These are phyloP conservation scores for Rhagonycha fulva DNA, from an alignment of 2,888 invertebrate species.

Conservation along the genomic window DNA sequence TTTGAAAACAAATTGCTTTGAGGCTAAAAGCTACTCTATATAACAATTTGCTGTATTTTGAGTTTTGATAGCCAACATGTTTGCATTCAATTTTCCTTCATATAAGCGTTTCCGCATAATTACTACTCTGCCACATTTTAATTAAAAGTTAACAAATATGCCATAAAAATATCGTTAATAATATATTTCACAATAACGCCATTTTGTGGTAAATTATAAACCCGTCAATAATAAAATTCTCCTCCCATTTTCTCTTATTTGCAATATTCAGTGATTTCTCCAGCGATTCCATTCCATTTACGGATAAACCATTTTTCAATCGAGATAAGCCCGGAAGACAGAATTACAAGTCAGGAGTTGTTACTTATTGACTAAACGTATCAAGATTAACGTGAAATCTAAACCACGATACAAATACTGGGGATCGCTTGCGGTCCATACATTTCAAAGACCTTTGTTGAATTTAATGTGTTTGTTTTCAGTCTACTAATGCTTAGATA, in stretches of 20 bases:
- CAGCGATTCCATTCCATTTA: too few relatives aligned
- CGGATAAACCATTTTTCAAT: too few relatives aligned
- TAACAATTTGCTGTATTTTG: conserved; percentile 20
- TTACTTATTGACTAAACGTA: too few relatives aligned
- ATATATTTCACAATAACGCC: background rate
- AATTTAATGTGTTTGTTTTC: too few relatives aligned
- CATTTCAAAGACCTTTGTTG: too few relatives aligned
- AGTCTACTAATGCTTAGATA: too few relatives aligned
- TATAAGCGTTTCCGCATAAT: conserved; percentile 15
- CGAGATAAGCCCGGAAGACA: too few relatives aligned
- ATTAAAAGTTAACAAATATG: conserved; percentile 5
- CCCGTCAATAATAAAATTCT: background rate
- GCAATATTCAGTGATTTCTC: too few relatives aligned
- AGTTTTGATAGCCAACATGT: conserved; percentile 26
- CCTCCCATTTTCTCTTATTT: background rate
- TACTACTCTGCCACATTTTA: background rate
- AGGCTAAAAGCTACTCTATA: conserved; percentile 14
- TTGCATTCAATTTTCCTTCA: conserved; percentile 24
- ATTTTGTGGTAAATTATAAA: background rate
- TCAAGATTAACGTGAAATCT: too few relatives aligned
- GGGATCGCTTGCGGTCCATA: too few relatives aligned
- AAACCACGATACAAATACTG: too few relatives aligned
- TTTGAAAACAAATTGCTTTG: conserved; percentile 20
- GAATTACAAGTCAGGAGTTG: too few relatives aligned
- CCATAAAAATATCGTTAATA: background rate